Evolutionary conservation across 2,888 invertebrate genomes (phyloP), one percentile per base, ranked within the genome.

Genomic region (Agrenia bidenticulata): DNA sequence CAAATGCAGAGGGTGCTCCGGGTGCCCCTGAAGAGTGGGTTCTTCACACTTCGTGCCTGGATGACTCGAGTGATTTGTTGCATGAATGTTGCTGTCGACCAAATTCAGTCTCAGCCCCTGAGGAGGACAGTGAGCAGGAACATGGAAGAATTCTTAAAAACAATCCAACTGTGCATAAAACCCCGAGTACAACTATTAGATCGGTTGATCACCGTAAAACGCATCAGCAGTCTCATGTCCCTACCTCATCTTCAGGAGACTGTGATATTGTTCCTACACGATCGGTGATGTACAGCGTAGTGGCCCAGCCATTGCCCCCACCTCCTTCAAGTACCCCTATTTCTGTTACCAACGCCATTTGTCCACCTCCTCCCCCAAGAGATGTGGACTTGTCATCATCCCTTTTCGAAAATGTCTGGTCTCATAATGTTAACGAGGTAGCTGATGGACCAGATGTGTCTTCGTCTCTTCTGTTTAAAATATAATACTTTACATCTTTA

Each of bases 31-130:
- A 73, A 51, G 76, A 76, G 64, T 76, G 76, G 76, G 72, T 76
- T 55, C 70, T 76, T 55, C 74, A 76, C 66, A 76, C 76, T 19
- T 71, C 74, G 60, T 73, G 73, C 61, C 69, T 73, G 64, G 74
- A 71, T 56, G 74, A 76, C 55, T 69, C 74, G 17, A 72, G 65
- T 68, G 74, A 73, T 58, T 64, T 73, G 63, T 63, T 74, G 9
- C 74, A 72, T 45, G 76, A 76, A 58, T 76, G 76, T 60, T 73
- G 73, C 54, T 71, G 74, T 67, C 74, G 70, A 37, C 73, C 73
- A 17, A 73, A 74, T 45, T 67, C 69, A n/a, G 50, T 67, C 50
- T 69, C 70, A 19, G 50, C 61, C 24, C 54, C 64, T 24, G 61
- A 53, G 19, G 57, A 37, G 19, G 57, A 57, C 41, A 32, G 32